These are phyloP conservation scores for Dendroctonus ponderosae DNA, from an alignment of 1,140 invertebrate species.

Conservation along the genomic window DNA sequence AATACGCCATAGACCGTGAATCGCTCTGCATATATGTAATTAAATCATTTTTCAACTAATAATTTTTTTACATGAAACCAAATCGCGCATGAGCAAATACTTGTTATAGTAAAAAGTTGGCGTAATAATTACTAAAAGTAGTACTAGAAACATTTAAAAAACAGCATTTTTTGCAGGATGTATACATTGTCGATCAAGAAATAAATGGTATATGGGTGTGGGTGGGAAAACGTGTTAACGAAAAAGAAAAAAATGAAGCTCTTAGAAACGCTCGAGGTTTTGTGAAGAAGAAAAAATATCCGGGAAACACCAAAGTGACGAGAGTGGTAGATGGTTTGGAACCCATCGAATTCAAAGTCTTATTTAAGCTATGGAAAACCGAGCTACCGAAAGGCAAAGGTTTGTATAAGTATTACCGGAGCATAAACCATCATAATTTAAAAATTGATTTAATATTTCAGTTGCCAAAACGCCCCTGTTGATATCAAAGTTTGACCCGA, in stretches of 20 bases:
- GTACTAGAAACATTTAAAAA: too few species aligned
- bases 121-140: too few species aligned
- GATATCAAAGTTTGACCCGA: constrained; percentile 54
- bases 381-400: constrained; percentile 46
- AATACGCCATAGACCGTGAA: too few species aligned
- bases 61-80: too few species aligned
- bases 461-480: constrained; percentile 40
- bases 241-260: constrained; percentile 71
- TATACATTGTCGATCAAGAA: constrained; percentile 87
- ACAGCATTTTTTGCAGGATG: constrained; percentile 59
- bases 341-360: constrained; percentile 79
- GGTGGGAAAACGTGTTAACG: constrained; percentile 74
- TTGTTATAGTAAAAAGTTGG: constrained; percentile 5
- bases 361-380: constrained; percentile 77
- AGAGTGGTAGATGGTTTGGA: constrained; percentile 79
- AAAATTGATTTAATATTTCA: constrained; percentile 27
- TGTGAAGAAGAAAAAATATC: constrained; percentile 83
- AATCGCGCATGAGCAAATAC: background rate
- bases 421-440: background rate
- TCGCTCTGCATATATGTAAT: background rate
- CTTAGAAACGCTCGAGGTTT: constrained; percentile 85
- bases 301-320: constrained; percentile 70
- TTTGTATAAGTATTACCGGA: constrained; percentile 3
- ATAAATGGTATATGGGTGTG: constrained; percentile 87
- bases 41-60: background rate